A percentile compares a stretch with the other conserved stretches of the same genome.
phyloP scores from a whole-genome alignment of 2,888 invertebrate genomes.

The Dryobota labecula region DNA sequence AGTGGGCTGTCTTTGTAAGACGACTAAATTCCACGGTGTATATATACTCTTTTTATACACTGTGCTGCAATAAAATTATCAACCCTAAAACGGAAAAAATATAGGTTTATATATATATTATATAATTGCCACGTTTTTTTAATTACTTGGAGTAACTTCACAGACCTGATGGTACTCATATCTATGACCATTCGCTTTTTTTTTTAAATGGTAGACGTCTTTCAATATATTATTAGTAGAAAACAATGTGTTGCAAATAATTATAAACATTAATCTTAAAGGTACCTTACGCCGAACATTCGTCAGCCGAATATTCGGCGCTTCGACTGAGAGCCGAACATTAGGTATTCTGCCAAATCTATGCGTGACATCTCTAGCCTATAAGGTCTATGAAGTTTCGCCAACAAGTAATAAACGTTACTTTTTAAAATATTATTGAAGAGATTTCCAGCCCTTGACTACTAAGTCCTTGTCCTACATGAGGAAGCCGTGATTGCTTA shows the following conservation, averaged over 20 bases:
- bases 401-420: neutral
- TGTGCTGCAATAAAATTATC: neutral
- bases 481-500: neutral
- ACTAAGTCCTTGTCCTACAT: neutral
- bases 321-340: neutral
- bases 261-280: neutral
- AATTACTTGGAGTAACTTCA: neutral
- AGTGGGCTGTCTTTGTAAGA: too few relatives aligned
- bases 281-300: neutral
- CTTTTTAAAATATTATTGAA: neutral
- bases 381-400: neutral
- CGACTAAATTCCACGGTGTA: too few relatives aligned
- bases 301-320: neutral
- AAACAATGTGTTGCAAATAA: neutral
- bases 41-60: too few relatives aligned
- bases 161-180: neutral
- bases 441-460: neutral
- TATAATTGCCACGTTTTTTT: neutral
- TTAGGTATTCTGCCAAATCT: neutral
- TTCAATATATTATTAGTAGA: neutral
- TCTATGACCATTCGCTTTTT: neutral
- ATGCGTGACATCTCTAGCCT: too few relatives aligned
- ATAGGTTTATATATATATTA: slow-evolving; percentile 15
- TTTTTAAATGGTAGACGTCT: neutral
- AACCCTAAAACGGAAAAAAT: neutral